Evolutionary conservation across 2,888 invertebrate species (phyloP), one percentile per base, ranked within the genome.

Genomic region (Plagodis dolabraria): DNA sequence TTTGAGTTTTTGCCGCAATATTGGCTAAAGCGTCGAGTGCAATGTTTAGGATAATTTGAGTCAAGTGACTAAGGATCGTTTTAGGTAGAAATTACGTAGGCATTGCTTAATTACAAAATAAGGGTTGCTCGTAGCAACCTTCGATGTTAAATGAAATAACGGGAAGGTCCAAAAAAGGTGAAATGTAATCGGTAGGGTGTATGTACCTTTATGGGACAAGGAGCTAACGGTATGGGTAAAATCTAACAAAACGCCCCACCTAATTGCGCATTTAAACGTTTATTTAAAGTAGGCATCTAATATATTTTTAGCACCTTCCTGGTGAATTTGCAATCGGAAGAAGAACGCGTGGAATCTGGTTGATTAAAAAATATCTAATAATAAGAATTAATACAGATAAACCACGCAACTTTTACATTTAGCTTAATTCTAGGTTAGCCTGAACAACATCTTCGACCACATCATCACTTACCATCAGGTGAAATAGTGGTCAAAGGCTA

Each of bases 51-150:
- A 47, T 47, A 42, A 53, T 47, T 47, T 6, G 9, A 35, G 42
- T 40, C 34, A 47, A 53, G 10, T 12, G 34, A 40, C 34, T 34
- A 47, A 47, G 42, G 46, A 40, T 8, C 9, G 47, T 6, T 44
- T 10, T 46, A 47, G 33, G 38, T 53, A 9, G 47, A 12, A 48
- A 34, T 43, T 47, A 38, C 22, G 22, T 22, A 22, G 22, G 22
- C 22, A 22, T 38, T 35, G 10, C 42, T 42, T 49, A 45, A 49
- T 49, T 55, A 55, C 35, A 33, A 11, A 33, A 33, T 35, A 49
- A 49, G 44, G 49, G 49, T 33, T 38, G 22, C 38, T 5, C 49
- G 22, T 49, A 44, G 36, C 8, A 1, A 45, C 22, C 45, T 52
- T n/a, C 6, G 36, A 36, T 22, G 45, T 45, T 52, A 44, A 35